A percentile compares a stretch with the other conserved stretches of the same genome.
Conservation (phyloP, 1,140 invertebrate species). For the Achatina immaculata region DNA sequence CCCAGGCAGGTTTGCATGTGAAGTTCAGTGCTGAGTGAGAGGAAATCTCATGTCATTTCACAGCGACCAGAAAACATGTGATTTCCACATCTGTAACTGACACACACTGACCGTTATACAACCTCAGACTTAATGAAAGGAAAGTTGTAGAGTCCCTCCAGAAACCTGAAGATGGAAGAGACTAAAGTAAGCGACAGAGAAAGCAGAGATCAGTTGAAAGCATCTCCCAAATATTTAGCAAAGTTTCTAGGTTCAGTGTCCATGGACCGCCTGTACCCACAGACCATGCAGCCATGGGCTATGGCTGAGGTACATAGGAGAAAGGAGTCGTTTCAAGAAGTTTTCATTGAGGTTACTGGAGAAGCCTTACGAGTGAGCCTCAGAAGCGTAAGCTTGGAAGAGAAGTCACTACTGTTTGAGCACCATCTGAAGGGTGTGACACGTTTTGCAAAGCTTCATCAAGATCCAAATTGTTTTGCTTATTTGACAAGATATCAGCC, state of each 20-base stretch:
- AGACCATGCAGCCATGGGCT: slow-evolving; percentile 71
- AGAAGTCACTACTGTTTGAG: slow-evolving; percentile 60
- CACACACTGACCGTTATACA: too few relatives aligned
- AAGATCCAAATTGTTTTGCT: slow-evolving; percentile 68
- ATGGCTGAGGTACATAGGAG: slow-evolving; percentile 69
- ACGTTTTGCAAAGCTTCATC: slow-evolving; percentile 68
- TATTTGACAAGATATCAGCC: slow-evolving; percentile 65
- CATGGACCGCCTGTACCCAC: slow-evolving; percentile 65
- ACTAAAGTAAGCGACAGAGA: not conserved
- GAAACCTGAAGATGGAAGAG: not conserved
- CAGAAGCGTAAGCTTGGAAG: slow-evolving; percentile 44
- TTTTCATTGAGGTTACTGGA: slow-evolving; percentile 56
- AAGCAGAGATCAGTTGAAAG: not conserved
- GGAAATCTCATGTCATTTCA: too few relatives aligned
- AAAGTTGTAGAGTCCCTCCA: too few relatives aligned
- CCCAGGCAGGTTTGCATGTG: too few relatives aligned
- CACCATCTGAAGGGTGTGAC: slow-evolving; percentile 66
- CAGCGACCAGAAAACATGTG: too few relatives aligned
- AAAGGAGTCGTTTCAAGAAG: slow-evolving; percentile 56
- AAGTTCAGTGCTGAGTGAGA: too few relatives aligned
- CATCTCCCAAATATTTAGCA: slow-evolving; percentile 44
- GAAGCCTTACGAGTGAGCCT: slow-evolving; percentile 39
- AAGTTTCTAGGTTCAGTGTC: slow-evolving; percentile 58
- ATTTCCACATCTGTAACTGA: too few relatives aligned
- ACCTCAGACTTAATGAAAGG: too few relatives aligned